Base-by-base conservation (phyloP, 2,797 vertebrate genomes). In the Phyllotis vaccarum region DNA sequence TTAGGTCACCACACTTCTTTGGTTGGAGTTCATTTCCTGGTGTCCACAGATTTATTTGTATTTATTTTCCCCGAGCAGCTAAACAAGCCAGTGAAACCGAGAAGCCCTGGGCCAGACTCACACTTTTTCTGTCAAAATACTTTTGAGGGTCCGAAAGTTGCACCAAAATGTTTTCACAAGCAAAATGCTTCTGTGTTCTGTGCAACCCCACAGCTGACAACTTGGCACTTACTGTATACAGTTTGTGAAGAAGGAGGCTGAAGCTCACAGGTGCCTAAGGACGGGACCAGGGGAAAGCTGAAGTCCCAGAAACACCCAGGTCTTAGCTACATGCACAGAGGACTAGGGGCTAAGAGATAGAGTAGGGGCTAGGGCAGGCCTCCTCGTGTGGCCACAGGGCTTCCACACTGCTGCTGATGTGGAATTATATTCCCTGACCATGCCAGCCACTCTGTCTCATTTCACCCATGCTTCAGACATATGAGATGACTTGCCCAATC, bases 161-260 rank as follows among this genome's bases (percentile, higher is more conserved):
- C 95, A 96, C 68, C 86, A 90, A 95, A 97, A 89, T 96, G 94
- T 97, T 97, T 96, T 95, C 76, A 76, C 70, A 96, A 94, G 94
- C 74, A 83, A 83, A 83, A 83, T 0, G 60, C 95, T 95, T 94
- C 95, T 1, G 89, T 80, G 92, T 21, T 40, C 74, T 12, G 27
- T 78, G 66, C 3, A 2, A 29, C 72, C 40, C 37, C 5, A 13
- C 72, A 74, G 27, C 40, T 12, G 72, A 74, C 40, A 74, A n/a
- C 17, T 0, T 14, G 31, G 49, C 5, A 4, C 64, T 43, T 40
- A 19, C 1, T 12, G 10, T 5, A 0, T 5, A 54, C 9, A 62
- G 22, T 1, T 3, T 6, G 79, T 19, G 6, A 79, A 89, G 49
- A 22, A 2, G 3, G 31, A 3, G 11, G 56, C 46, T 1, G 46